These are phyloP conservation scores for Athalia rosae DNA, from an alignment of 2,888 invertebrate genomes.

Conservation along the genomic window DNA sequence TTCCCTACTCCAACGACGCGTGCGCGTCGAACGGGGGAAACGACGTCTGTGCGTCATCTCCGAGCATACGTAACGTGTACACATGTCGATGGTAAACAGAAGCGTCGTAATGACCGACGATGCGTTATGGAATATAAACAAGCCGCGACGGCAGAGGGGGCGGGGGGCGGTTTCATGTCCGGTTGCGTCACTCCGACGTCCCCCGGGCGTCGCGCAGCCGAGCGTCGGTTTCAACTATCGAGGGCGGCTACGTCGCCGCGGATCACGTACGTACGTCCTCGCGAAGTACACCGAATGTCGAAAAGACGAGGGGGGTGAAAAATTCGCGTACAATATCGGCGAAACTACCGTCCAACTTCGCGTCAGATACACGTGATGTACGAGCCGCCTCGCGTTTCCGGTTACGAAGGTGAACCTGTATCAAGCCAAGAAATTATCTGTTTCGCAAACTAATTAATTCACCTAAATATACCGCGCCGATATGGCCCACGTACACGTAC, in stretches of 20 bases:
- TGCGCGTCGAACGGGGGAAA: neutral
- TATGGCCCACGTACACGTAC: no score
- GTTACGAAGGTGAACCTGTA: no score
- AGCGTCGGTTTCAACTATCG: constrained; percentile 2
- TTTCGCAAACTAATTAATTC: no score
- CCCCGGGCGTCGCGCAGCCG: constrained; percentile 13
- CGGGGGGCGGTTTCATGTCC: constrained; percentile 38
- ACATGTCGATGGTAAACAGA: constrained; percentile 39
- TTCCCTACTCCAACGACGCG: neutral
- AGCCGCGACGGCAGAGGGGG: constrained; percentile 30
- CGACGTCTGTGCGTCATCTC: neutral
- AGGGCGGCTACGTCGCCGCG: neutral
- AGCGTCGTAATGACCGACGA: constrained; percentile 33
- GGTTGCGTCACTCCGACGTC: constrained; percentile 26
- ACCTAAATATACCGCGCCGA: no score
- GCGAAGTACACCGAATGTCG: no score
- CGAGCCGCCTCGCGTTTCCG: no score
- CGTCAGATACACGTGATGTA: no score
- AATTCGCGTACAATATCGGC: no score
- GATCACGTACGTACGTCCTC: no score
- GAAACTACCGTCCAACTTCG: no score
- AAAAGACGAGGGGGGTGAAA: no score
- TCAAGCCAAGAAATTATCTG: no score
- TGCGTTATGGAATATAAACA: constrained; percentile 45
- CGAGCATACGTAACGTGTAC: constrained; percentile 15